Conservation (phyloP, 1,140 invertebrate genomes). For the Stegodyphus dumicola region DNA sequence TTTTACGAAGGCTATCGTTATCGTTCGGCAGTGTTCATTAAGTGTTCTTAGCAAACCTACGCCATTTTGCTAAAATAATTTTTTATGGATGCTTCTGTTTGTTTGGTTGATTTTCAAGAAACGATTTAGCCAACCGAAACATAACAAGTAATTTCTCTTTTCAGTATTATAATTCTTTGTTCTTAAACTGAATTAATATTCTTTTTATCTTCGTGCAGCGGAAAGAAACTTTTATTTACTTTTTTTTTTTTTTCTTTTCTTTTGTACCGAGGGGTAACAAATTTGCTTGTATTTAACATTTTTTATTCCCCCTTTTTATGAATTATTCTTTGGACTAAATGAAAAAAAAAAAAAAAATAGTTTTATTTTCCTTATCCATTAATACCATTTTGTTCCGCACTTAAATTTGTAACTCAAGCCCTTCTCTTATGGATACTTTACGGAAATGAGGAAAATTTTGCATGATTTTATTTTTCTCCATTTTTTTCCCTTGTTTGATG, state of each 20-base stretch:
- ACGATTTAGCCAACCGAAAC: constrained; percentile 47
- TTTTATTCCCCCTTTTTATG: constrained; percentile 4
- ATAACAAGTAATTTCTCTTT: neutral
- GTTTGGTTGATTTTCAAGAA: constrained; percentile 1
- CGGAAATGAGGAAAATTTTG: neutral
- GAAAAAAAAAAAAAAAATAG: neutral
- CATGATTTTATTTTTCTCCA: neutral
- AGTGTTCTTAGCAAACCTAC: constrained; percentile 37
- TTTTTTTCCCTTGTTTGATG: neutral
- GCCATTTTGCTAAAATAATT: constrained; percentile 17
- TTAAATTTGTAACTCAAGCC: neutral
- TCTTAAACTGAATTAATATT: constrained; percentile 7
- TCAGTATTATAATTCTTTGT: neutral
- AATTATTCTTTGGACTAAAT: neutral
- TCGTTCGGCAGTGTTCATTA: constrained; percentile 54
- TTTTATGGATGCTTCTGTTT: constrained; percentile 9
- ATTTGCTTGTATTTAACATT: neutral
- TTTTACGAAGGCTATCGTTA: constrained; percentile 37
- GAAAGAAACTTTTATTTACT: neutral
- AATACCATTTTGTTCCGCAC: constrained; percentile 7
- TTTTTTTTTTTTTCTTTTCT: constrained; percentile 16
- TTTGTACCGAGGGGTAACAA: neutral
- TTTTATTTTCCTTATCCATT: constrained; percentile 16
- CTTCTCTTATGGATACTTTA: neutral
- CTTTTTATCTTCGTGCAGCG: neutral